phyloP scores from a whole-genome alignment of 2,888 invertebrate species.

The Sepiola atlantica region DNA sequence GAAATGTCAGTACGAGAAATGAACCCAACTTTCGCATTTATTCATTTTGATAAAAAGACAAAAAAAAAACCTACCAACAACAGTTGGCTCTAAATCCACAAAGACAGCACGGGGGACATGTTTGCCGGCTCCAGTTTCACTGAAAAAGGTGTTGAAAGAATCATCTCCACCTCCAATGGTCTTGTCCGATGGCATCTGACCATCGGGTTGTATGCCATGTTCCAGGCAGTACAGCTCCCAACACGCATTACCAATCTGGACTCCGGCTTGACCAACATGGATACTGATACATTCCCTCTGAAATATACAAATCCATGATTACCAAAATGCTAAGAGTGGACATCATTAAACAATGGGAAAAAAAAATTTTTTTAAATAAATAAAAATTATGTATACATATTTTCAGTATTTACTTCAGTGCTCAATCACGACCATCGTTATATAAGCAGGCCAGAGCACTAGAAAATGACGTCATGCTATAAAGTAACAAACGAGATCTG shows the following conservation, averaged over 20 bases:
- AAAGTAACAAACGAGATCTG: too few species aligned
- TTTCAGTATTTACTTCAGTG: too few species aligned
- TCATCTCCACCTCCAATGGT: conserved; percentile 45
- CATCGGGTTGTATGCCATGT: conserved; percentile 44
- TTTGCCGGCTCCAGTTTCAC: conserved; percentile 45
- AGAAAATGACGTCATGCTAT: too few species aligned
- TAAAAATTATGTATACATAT: too few species aligned
- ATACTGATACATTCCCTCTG: conserved; percentile 47
- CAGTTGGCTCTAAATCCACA: conserved; percentile 43
- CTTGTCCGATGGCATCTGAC: conserved; percentile 45
- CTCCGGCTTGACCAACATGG: conserved; percentile 45
- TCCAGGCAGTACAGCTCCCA: conserved; percentile 45
- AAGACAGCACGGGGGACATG: conserved; percentile 45
- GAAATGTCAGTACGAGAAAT: too few species aligned
- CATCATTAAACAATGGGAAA: too few species aligned
- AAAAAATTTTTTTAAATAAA: too few species aligned
- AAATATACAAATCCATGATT: too few species aligned
- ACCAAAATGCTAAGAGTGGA: too few species aligned
- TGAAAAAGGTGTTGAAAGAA: conserved; percentile 45
- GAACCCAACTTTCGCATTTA: too few species aligned
- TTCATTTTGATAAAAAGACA: background rate
- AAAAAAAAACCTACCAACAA: conserved; percentile 36
- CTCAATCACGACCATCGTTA: too few species aligned
- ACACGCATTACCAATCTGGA: conserved; percentile 47
- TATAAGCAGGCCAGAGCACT: too few species aligned